These are phyloP conservation scores for Syrrhaptes paradoxus DNA, from an alignment of 2,113 vertebrate genomes.

Conservation along the genomic window DNA sequence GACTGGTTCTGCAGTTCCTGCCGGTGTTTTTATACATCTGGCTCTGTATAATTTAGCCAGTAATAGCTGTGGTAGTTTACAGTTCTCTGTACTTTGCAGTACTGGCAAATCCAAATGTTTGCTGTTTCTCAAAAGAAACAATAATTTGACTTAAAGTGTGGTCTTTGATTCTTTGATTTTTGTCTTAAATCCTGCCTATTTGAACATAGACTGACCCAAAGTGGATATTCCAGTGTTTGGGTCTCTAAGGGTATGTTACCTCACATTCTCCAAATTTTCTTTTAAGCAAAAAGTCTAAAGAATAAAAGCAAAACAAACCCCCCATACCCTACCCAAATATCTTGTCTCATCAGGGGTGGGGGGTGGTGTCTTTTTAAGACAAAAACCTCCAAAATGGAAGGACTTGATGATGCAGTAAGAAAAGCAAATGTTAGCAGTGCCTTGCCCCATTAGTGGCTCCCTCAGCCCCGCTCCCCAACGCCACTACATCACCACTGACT, in stretches of 20 bases:
- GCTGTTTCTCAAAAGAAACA: neutral
- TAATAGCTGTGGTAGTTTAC: slow-evolving; percentile 18
- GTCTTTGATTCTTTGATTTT: neutral
- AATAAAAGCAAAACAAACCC: neutral
- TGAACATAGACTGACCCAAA: neutral
- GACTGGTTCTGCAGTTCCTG: slow-evolving; percentile 8
- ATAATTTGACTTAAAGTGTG: neutral
- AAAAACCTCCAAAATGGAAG: neutral
- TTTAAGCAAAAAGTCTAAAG: neutral
- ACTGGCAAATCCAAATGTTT: neutral
- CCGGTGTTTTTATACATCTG: neutral
- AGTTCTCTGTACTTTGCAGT: slow-evolving; percentile 11
- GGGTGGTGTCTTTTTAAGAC: neutral
- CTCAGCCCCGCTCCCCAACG: neutral
- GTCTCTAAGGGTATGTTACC: neutral
- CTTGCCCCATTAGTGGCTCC: neutral
- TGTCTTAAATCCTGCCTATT: neutral
- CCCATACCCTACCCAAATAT: neutral
- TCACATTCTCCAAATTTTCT: neutral
- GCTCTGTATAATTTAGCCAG: slow-evolving; percentile 8
- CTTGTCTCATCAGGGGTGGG: neutral
- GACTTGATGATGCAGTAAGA: neutral
- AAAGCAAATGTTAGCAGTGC: neutral
- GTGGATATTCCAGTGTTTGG: neutral
- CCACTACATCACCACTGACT: neutral